phyloP scores from a whole-genome alignment of 2,797 vertebrate genomes.

The Alcedo quadribrachys region DNA sequence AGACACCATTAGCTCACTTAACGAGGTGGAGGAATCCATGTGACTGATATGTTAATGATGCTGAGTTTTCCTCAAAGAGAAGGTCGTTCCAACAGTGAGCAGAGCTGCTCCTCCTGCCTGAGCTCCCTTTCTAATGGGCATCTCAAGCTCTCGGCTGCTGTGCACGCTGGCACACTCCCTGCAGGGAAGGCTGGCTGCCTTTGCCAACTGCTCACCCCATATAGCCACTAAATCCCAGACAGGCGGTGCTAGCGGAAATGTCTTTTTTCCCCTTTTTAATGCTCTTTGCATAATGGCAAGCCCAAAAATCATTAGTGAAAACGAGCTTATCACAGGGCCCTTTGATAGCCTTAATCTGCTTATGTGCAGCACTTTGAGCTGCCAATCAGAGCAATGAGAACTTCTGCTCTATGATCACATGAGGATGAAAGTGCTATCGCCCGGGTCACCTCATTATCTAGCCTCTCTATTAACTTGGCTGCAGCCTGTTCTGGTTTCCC shows the following conservation, averaged over 20 bases:
- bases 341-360: conserved; percentile 76
- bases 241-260: conserved; percentile 60
- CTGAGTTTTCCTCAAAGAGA: conserved; percentile 49
- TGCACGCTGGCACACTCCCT: not conserved
- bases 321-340: conserved; percentile 68
- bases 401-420: conserved; percentile 56
- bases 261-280: conserved; percentile 63
- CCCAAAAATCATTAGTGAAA: conserved; percentile 69
- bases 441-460: conserved; percentile 67
- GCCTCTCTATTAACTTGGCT: conserved; percentile 35
- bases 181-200: conserved; percentile 51
- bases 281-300: conserved; percentile 71
- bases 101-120: conserved; percentile 24
- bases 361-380: conserved; percentile 67
- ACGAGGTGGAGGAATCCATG: conserved; percentile 35
- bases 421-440: conserved; percentile 65
- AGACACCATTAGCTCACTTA: conserved; percentile 48
- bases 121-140: conserved; percentile 44
- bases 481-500: conserved; percentile 7
- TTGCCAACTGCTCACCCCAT: conserved; percentile 52
- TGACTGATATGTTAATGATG: conserved; percentile 53
- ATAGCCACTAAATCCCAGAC: conserved; percentile 59
- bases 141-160: conserved; percentile 20
- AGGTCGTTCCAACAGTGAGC: conserved; percentile 45
- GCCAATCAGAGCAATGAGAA: conserved; percentile 62